A percentile compares a stretch with the other conserved stretches of the same genome.
Conservation (phyloP, 2,888 invertebrate species). For the Slavum lentiscoides region DNA sequence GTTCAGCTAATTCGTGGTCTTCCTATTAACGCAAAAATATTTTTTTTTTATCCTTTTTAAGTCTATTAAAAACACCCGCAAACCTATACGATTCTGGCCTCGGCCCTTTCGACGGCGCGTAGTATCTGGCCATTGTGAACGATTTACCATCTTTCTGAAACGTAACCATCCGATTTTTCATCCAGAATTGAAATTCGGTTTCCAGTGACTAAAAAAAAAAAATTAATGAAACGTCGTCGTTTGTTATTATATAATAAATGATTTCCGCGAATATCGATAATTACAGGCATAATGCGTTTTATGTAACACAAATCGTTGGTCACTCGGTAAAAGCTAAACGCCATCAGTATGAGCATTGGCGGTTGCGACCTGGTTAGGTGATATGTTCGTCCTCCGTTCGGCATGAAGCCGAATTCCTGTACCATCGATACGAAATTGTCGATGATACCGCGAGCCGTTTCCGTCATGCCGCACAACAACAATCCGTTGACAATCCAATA, state of each 20-base stretch:
- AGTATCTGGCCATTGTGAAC: constrained; percentile 67
- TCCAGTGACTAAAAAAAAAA: constrained; percentile 59
- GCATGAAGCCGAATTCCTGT: constrained; percentile 71
- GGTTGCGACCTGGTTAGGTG: constrained; percentile 74
- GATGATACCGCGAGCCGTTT: constrained; percentile 66
- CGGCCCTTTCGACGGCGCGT: constrained; percentile 67
- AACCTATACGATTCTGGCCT: constrained; percentile 72
- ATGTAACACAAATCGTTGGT: constrained; percentile 71
- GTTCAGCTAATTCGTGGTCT: constrained; percentile 64
- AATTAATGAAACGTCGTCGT: neutral
- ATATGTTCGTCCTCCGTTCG: constrained; percentile 82
- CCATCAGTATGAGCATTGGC: constrained; percentile 73
- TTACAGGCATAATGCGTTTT: constrained; percentile 63
- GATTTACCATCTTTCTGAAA: constrained; percentile 61
- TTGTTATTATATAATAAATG: too few relatives aligned
- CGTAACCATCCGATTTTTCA: constrained; percentile 63
- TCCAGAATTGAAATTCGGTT: constrained; percentile 70
- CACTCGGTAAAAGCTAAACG: constrained; percentile 68
- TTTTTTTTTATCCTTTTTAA: neutral
- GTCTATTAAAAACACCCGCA: neutral
- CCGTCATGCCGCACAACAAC: constrained; percentile 69
- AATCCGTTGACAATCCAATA: constrained; percentile 82
- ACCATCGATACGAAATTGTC: constrained; percentile 75
- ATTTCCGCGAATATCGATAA: neutral
- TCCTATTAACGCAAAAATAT: constrained; percentile 59